Percentiles rank a stretch among this genome's conserved stretches.
Conservation (phyloP, 1,140 invertebrate species). For the Eumaeus atala region DNA sequence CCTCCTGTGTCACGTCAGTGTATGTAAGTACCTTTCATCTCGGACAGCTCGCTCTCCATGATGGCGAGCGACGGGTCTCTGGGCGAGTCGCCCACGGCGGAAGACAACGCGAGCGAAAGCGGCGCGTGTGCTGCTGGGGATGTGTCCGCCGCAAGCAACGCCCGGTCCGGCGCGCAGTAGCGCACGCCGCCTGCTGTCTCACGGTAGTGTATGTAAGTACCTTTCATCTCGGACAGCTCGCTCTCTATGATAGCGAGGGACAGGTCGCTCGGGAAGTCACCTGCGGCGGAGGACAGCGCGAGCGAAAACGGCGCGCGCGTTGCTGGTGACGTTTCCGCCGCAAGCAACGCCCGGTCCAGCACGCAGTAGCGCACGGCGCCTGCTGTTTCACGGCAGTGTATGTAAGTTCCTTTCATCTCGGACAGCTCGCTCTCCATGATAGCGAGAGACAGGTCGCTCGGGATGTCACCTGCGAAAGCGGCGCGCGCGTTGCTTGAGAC, state of each 20-base stretch:
- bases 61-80: slow-evolving; percentile 84
- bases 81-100: slow-evolving; percentile 96
- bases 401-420: slow-evolving; percentile 49
- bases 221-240: slow-evolving; percentile 72
- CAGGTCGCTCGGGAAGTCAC: slow-evolving; percentile 91
- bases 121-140: slow-evolving; percentile 22
- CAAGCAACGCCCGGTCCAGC: slow-evolving; percentile 47
- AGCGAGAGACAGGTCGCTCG: slow-evolving; percentile 86
- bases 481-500: slow-evolving; percentile 24
- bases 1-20: no score
- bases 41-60: slow-evolving; percentile 80
- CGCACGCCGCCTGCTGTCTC: slow-evolving; percentile 23
- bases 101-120: slow-evolving; percentile 69
- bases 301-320: slow-evolving; percentile 17
- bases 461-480: slow-evolving; percentile 94
- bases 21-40: slow-evolving; percentile 44
- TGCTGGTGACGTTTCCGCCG: slow-evolving; percentile 18
- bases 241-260: slow-evolving; percentile 84
- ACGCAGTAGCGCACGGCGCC: slow-evolving; percentile 75
- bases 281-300: slow-evolving; percentile 89
- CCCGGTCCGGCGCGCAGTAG: slow-evolving; percentile 72
- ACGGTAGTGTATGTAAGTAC: slow-evolving; percentile 22
- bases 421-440: slow-evolving; percentile 81
- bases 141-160: slow-evolving; percentile 32
- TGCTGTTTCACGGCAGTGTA: no score